Conservation (phyloP, 1,140 invertebrate genomes). For the Apis cerana region DNA sequence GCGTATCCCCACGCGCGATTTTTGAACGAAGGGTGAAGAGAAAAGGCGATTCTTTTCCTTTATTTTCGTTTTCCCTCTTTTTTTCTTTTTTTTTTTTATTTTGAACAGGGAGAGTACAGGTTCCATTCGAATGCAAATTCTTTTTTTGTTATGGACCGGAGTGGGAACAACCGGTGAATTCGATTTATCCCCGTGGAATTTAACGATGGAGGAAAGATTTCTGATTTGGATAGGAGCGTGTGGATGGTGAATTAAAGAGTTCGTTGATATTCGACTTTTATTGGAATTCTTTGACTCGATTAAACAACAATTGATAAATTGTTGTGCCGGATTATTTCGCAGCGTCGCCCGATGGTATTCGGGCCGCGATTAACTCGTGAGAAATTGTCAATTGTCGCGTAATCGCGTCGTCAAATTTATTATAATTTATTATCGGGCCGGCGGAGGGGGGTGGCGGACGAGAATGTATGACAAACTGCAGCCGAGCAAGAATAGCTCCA, state of each 20-base stretch:
- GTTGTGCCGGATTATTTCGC: too few relatives aligned
- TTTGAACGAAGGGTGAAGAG: background rate
- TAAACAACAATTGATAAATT: background rate
- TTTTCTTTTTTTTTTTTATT: background rate
- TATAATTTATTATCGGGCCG: constrained; percentile 40
- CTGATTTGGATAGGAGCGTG: background rate
- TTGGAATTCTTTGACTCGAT: constrained; percentile 10
- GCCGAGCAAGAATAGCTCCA: constrained; percentile 54
- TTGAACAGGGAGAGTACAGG: background rate
- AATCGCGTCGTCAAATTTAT: constrained; percentile 44
- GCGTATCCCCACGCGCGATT: background rate
- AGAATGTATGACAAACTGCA: constrained; percentile 50
- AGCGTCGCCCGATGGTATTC: background rate
- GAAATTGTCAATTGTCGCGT: constrained; percentile 25
- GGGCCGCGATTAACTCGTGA: background rate
- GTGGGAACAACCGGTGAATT: constrained; percentile 23
- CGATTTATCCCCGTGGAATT: constrained; percentile 22
- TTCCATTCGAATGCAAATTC: constrained; percentile 45
- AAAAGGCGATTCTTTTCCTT: background rate
- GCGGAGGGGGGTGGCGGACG: background rate
- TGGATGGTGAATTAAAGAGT: background rate
- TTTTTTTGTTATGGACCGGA: background rate
- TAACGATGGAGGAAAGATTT: background rate
- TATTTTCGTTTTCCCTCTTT: background rate
- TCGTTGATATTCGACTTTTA: background rate